phyloP scores from a whole-genome alignment of 1,140 invertebrate species.

The Plectus sambesii region DNA sequence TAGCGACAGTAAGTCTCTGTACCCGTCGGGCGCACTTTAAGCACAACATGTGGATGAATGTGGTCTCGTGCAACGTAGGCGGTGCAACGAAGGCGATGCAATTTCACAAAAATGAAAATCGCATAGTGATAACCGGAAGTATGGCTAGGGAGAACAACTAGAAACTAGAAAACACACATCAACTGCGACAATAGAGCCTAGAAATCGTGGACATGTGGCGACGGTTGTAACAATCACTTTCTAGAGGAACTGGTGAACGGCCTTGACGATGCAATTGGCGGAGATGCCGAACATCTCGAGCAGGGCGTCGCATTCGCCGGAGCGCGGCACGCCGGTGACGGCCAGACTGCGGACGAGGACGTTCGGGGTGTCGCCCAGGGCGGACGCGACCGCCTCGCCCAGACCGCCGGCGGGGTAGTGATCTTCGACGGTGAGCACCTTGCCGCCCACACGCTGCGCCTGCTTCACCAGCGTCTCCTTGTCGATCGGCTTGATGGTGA shows the following conservation, averaged over 20 bases:
- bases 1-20: too few species aligned
- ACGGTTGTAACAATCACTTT: too few species aligned
- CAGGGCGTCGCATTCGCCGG: constrained; percentile 70
- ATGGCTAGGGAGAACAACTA: too few species aligned
- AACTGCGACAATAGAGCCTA: too few species aligned
- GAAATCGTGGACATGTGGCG: too few species aligned
- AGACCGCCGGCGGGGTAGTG: constrained; percentile 89
- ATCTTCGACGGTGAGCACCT: constrained; percentile 85
- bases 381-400: constrained; percentile 79
- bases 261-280: constrained; percentile 62
- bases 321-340: constrained; percentile 75
- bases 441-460: constrained; percentile 66
- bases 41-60: too few species aligned
- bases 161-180: too few species aligned
- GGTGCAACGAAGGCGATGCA: too few species aligned
- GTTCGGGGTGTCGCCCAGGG: constrained; percentile 59
- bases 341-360: constrained; percentile 71
- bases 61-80: too few species aligned
- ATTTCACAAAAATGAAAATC: too few species aligned
- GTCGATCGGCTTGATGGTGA: constrained; percentile 78
- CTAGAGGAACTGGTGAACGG: constrained; percentile 49
- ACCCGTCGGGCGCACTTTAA: too few species aligned
- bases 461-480: constrained; percentile 61
- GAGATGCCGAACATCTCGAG: constrained; percentile 79
- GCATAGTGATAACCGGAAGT: too few species aligned